Conservation (phyloP, 2,888 invertebrate species). For the Coleophora deauratella region DNA sequence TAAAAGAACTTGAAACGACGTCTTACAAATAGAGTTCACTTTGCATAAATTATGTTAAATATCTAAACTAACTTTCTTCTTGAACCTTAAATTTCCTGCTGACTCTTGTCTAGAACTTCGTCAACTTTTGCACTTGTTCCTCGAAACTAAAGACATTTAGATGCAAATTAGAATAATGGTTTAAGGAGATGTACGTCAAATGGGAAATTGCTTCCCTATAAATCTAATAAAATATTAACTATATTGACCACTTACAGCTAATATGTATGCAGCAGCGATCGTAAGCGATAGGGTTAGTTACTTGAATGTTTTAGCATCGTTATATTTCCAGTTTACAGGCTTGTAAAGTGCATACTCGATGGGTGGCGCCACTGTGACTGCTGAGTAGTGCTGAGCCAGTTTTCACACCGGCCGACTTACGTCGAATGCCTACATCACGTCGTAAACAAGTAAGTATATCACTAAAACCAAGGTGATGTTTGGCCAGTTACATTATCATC, state of each 20-base stretch:
- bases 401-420: neutral
- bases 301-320: conserved; percentile 39
- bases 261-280: conserved; percentile 47
- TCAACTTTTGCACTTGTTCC: no score
- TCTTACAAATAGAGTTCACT: neutral
- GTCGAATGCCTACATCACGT: neutral
- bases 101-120: no score
- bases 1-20: neutral
- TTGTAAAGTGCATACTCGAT: conserved; percentile 35
- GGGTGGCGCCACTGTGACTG: conserved; percentile 49
- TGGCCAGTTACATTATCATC: no score
- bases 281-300: conserved; percentile 38
- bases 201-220: conserved; percentile 6
- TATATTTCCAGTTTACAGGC: conserved; percentile 45
- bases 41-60: no score
- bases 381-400: no score
- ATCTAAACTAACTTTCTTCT: no score
- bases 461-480: no score
- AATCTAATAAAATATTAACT: conserved; percentile 21
- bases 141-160: no score
- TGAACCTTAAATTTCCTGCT: no score
- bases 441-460: neutral
- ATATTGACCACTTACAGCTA: conserved; percentile 36
- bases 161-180: no score
- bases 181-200: no score